phyloP scores from a whole-genome alignment of 1,140 invertebrate species.

The Drosophila trapezifrons region DNA sequence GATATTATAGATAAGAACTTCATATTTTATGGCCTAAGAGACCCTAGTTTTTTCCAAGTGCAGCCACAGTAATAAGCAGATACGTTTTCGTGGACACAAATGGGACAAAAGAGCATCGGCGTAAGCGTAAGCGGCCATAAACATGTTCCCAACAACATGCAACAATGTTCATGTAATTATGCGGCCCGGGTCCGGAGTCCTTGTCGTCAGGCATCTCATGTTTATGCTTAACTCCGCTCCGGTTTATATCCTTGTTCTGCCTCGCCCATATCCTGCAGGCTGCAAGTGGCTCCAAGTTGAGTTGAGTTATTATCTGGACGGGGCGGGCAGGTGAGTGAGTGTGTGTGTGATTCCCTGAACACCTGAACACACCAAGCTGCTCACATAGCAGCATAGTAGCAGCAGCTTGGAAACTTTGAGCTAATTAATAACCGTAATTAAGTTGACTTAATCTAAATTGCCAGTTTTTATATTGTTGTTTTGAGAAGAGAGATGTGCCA shows the following conservation, averaged over 20 bases:
- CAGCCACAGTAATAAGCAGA: conserved; percentile 9
- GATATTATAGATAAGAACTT: not conserved
- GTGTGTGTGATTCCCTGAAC: conserved; percentile 5
- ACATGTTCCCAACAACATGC: conserved; percentile 52
- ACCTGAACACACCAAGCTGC: conserved; percentile 12
- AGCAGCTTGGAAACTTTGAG: conserved; percentile 39
- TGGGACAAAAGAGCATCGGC: conserved; percentile 53
- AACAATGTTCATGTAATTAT: conserved; percentile 71
- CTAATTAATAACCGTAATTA: conserved; percentile 51
- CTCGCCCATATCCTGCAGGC: conserved; percentile 29
- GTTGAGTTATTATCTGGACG: conserved; percentile 42
- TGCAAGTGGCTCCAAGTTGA: conserved; percentile 38
- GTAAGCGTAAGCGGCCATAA: conserved; percentile 50
- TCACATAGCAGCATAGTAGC: conserved; percentile 1
- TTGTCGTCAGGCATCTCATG: conserved; percentile 41
- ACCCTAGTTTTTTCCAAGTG: conserved; percentile 8
- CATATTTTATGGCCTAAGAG: too few species aligned
- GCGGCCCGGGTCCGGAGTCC: conserved; percentile 27
- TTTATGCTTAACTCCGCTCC: conserved; percentile 29
- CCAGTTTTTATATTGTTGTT: conserved; percentile 24
- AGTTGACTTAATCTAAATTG: conserved; percentile 47
- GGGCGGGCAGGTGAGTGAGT: not conserved
- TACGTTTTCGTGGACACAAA: conserved; percentile 42
- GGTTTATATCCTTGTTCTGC: conserved; percentile 20
- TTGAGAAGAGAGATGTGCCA: conserved; percentile 8